Percentiles rank a stretch among this genome's conserved stretches.
These are phyloP conservation scores for Lates japonicus DNA, from an alignment of 2,797 vertebrate species.

Conservation along the genomic window DNA sequence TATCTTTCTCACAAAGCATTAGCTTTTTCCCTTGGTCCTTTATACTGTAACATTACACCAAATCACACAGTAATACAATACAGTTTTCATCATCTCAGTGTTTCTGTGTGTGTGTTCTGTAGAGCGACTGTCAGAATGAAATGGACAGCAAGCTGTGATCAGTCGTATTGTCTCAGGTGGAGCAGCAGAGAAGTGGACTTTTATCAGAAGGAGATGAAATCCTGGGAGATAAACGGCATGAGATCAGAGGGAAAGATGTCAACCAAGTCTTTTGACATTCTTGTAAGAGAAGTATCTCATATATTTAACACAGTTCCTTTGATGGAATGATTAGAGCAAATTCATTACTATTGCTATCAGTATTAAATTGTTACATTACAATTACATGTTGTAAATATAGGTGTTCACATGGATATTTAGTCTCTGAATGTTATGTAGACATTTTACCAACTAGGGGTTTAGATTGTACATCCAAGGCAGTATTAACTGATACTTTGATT, in stretches of 20 bases:
- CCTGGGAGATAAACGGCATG: conserved; percentile 96
- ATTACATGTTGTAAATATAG: neutral
- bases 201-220: conserved; percentile 97
- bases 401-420: neutral
- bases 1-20: neutral
- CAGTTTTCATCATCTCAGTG: neutral
- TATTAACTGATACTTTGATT: neutral
- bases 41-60: neutral
- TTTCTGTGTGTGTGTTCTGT: neutral
- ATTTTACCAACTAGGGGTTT: neutral
- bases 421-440: neutral
- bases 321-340: neutral
- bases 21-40: neutral
- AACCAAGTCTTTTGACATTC: conserved; percentile 98
- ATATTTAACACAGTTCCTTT: neutral
- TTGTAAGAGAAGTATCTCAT: conserved; percentile 88
- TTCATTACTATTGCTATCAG: neutral
- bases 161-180: conserved; percentile 98
- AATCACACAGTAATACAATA: neutral
- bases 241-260: conserved; percentile 98
- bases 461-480: neutral
- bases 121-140: conserved; percentile 97
- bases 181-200: conserved; percentile 95
- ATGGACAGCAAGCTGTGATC: conserved; percentile 98
- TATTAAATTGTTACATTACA: neutral